Evolutionary conservation across 2,797 vertebrate species (phyloP).

Genomic region (Percopsis omiscomaycus): DNA sequence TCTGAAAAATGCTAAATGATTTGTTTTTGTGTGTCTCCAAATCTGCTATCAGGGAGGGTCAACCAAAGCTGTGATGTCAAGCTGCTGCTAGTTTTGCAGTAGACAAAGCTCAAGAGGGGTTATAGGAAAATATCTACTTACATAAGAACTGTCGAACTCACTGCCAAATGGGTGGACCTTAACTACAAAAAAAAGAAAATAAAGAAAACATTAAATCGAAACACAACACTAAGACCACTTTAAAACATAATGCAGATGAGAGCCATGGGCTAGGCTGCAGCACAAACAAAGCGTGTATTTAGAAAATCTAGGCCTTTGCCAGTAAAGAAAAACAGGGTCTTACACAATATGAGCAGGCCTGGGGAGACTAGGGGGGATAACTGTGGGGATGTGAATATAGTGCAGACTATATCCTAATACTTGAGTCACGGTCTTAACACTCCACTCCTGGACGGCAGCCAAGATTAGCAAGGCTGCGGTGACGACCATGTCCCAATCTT

Average conservation of each 20-base stretch:
- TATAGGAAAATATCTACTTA: constrained; percentile 75
- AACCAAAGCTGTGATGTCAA: too few species aligned
- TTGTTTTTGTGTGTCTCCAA: too few species aligned
- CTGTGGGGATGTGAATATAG: constrained; percentile 15
- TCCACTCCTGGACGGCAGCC: constrained; percentile 18
- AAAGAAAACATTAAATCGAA: background rate
- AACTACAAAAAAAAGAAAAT: constrained; percentile 69
- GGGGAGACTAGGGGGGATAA: constrained; percentile 9
- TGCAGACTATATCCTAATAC: constrained; percentile 34
- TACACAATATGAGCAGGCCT: background rate
- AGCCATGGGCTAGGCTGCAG: background rate
- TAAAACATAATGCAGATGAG: background rate
- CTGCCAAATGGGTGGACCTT: constrained; percentile 80
- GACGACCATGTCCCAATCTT: constrained; percentile 13
- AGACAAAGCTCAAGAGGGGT: background rate
- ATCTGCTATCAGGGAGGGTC: too few species aligned
- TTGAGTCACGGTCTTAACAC: constrained; percentile 48
- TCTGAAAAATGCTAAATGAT: too few species aligned
- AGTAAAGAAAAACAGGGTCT: background rate
- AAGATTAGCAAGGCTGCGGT: constrained; percentile 20
- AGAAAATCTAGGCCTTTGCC: background rate
- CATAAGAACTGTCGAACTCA: constrained; percentile 78
- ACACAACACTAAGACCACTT: background rate
- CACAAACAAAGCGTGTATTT: background rate
- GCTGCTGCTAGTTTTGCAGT: too few species aligned